Percentiles rank a stretch among this genome's conserved stretches.
Evolutionary conservation across 2,888 invertebrate genomes (phyloP).

Genomic region (Idaea straminata): DNA sequence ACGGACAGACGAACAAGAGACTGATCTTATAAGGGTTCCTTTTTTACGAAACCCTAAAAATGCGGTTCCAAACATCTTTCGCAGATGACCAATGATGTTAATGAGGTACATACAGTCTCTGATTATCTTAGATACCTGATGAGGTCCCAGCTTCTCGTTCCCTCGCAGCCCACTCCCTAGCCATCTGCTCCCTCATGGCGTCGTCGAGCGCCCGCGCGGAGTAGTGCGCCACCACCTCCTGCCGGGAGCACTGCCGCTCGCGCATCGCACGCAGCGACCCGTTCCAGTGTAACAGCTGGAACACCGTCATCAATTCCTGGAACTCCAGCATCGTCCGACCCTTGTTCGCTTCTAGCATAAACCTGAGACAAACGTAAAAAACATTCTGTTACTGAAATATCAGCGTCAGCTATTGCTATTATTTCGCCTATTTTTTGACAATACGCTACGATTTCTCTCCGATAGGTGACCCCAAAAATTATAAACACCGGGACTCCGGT

Average conservation of each 20-base stretch:
- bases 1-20: not conserved
- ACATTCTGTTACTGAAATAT: not conserved
- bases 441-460: no score
- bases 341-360: constrained; percentile 89
- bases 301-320: constrained; percentile 98
- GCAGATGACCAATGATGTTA: not conserved
- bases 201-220: constrained; percentile 95
- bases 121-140: constrained; percentile 71
- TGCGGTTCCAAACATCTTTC: no score
- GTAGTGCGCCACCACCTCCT: constrained; percentile 94
- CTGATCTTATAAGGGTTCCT: no score
- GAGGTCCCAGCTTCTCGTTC: constrained; percentile 37
- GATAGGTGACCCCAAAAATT: no score
- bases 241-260: constrained; percentile 95
- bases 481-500: no score
- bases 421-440: no score
- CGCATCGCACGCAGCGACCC: constrained; percentile 97
- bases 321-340: constrained; percentile 97
- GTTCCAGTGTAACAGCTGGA: constrained; percentile 97
- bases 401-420: no score
- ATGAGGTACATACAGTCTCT: constrained; percentile 66
- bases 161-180: constrained; percentile 95
- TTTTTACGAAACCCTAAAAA: no score
- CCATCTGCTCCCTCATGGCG: constrained; percentile 98
- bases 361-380: constrained; percentile 60